Base-by-base conservation (phyloP, 2,888 invertebrate genomes). In the Noctuana brunneofusca region DNA sequence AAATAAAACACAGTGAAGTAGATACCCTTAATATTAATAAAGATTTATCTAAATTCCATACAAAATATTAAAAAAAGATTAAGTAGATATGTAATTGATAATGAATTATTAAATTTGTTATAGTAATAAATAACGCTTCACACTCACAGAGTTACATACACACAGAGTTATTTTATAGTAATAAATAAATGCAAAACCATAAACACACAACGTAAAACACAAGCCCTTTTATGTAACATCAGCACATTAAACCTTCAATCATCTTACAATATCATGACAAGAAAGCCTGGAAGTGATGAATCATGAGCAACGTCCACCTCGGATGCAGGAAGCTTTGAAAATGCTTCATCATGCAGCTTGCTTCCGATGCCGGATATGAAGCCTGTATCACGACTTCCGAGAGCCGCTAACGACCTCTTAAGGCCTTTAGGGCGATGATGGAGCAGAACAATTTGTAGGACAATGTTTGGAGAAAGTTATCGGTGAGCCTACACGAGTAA, bases 361-460 rank as follows among this genome's bases (percentile, higher is more conserved):
- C 71, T 72, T 74, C 74, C 74, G 68, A 54, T 43, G 62, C 67
- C 69, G 74, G 74, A 75, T 74, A 73, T 73, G 74, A 75, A 68
- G 65, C 58, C 68, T 71, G 74, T 73, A 73, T 72, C 75, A 64
- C 62, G 68, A 68, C 72, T 69, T 68, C 67, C 65, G 59, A 60
- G 59, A 53, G 43, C 53, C 59, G 63, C 65, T 70, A 70, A 69
- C 66, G 69, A 68, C 66, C 64, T 66, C 62, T 64, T 56, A 54
- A 60, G 54, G 48, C 60, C 54, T 54, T 38, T 12, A 27, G 27
- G 12, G 24, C 54, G 54, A 60, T 59, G 59, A 57, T 48, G 46
- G 24, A 46, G 46, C 54, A 12, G 12, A 53, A 53, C 53, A 53
- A 46, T 32, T 54, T 53, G 16, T 16, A 14, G 11, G 43, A 18